Evolutionary conservation across 1,140 invertebrate species (phyloP).

Genomic region (Drusus annulatus): DNA sequence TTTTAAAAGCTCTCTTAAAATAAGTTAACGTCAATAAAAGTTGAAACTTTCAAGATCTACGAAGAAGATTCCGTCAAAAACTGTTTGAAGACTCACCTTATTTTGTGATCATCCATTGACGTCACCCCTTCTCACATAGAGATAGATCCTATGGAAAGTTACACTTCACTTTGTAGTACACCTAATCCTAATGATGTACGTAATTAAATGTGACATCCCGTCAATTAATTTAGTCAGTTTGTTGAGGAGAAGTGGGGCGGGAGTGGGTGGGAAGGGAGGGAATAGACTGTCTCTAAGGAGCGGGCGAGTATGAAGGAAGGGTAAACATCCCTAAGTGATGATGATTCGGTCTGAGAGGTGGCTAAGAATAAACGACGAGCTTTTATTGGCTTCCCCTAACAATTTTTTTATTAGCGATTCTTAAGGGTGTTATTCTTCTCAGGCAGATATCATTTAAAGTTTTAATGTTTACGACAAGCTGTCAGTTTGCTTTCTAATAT

Average conservation of each 20-base stretch:
- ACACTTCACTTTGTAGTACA: constrained; percentile 45
- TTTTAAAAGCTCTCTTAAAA: too few relatives aligned
- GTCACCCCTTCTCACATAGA: constrained; percentile 41
- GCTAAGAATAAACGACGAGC: constrained; percentile 31
- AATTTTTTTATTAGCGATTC: constrained; percentile 18
- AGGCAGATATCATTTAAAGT: constrained; percentile 5
- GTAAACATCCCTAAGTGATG: constrained; percentile 45
- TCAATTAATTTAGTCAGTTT: constrained; percentile 59
- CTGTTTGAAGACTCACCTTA: background rate
- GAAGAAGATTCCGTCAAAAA: background rate
- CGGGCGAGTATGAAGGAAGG: background rate
- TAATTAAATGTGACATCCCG: constrained; percentile 59
- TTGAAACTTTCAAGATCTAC: too few relatives aligned
- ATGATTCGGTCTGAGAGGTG: constrained; percentile 46
- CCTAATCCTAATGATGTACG: constrained; percentile 60
- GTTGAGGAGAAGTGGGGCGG: constrained; percentile 37
- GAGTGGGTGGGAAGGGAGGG: constrained; percentile 24
- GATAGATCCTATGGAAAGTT: constrained; percentile 34
- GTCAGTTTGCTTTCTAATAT: background rate
- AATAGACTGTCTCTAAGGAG: background rate
- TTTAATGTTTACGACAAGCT: constrained; percentile 8
- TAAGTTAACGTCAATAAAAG: too few relatives aligned
- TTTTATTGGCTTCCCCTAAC: constrained; percentile 36
- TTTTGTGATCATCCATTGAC: constrained; percentile 10
- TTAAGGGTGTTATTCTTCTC: constrained; percentile 17